Base-by-base conservation (phyloP, 2,113 vertebrate species). In the Charina bottae region DNA sequence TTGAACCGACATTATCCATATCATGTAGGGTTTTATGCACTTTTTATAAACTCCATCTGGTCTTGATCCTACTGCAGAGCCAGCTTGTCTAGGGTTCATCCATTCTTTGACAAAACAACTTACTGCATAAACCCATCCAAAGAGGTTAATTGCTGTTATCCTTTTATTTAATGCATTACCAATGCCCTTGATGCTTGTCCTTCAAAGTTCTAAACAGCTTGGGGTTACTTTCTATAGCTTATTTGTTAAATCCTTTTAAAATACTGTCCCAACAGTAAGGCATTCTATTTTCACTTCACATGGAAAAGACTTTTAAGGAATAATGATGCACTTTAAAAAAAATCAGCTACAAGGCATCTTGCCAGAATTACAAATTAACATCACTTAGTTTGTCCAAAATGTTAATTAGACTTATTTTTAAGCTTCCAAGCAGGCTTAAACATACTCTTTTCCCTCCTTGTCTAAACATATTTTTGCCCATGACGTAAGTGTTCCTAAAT, bases 321-420 rank as follows among this genome's bases (percentile, higher is more conserved):
- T 49, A 83, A 68, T 93, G 83, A 64, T 33, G 24, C 92, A 55
- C 55, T 85, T 46, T 28, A 89, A 89, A 84, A 89, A 89, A 84
- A 54, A 62, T 64, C 59, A 89, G n/a, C 91, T 78, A 90, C 59
- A 83, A 96, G 96, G 94, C 0, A 7, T 83, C 2, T 93, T 96
- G 94, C 95, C 95, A 96, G 93, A 91, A 91, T 24, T 92, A 85
- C 90, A 94, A 95, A 96, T 97, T 96, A 96, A 93, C 89, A n/a
- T 95, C 92, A 95, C 88, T 90, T 96, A 95, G 94, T 94, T 95
- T 96, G 95, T 94, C 95, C 94, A 93, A 95, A 95, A 92, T 96
- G 96, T 93, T 96, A 97, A 97, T 97, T 96, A 95, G 95, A 92
- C 93, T 95, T 90, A 72, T 92, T 96, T 95, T 78, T 88, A 96